Conservation (phyloP, 92 coral and sea anemone species). For the Muricea muricata region DNA sequence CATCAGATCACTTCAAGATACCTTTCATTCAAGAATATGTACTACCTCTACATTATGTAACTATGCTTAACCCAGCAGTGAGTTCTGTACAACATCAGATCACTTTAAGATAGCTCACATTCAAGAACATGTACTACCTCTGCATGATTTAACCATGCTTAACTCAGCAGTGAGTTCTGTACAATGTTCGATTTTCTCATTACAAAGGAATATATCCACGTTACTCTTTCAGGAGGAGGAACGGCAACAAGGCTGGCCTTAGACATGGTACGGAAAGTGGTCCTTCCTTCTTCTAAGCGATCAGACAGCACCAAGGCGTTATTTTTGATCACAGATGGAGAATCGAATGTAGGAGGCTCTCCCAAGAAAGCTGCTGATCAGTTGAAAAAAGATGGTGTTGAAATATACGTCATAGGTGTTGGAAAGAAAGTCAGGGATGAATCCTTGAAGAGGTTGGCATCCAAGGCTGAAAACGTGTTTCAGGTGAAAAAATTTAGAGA, state of each 20-base stretch:
- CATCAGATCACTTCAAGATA: not conserved
- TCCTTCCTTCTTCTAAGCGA: conserved; percentile 66
- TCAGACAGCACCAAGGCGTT: conserved; percentile 69
- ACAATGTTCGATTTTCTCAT: no score
- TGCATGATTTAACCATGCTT: no score
- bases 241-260: conserved; percentile 82
- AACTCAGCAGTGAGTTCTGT: no score
- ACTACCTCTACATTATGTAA: no score
- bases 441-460: conserved; percentile 80
- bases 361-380: conserved; percentile 69
- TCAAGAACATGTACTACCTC: no score
- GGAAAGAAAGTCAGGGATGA: conserved; percentile 64
- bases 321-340: conserved; percentile 88
- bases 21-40: not conserved
- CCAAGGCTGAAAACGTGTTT: conserved; percentile 75
- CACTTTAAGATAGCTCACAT: no score
- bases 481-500: conserved; percentile 38
- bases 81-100: no score
- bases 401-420: conserved; percentile 83
- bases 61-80: no score
- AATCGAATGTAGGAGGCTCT: conserved; percentile 84
- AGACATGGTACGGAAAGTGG: conserved; percentile 56
- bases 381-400: conserved; percentile 61
- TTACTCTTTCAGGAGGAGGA: conserved; percentile 68
- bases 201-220: not conserved